Evolutionary conservation across 2,113 vertebrate species (phyloP), one percentile per base, ranked within the genome.

Genomic region (Tupaia chinensis): DNA sequence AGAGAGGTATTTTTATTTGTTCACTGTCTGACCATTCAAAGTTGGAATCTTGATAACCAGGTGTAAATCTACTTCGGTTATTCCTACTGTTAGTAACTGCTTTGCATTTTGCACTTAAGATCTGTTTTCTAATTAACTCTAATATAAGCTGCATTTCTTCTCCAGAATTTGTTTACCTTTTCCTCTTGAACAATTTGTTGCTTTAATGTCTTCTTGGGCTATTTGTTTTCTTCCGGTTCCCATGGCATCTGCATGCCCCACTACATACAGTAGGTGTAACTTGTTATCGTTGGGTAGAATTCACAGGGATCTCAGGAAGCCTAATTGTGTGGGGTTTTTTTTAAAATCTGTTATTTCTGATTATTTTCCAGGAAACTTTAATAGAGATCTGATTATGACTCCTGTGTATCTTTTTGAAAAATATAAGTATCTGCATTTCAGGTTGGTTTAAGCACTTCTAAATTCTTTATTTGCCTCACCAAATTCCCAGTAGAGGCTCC

Each of bases 291-390:
- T 87, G 32, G 5, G 23, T 34, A n/a, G 80, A 83, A 88, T 88
- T 70, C 60, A 66, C 54, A 91, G 69, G 11, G 9, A 79, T 56
- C 20, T 83, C 72, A n/a, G 27, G 74, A 86, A 54, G 53, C 7
- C 5, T 65, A 32, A 58, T 34, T 84, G 19, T 32, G 9, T 89
- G 63, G 61, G 29, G 6, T 92, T 92, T 65, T 65, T 95, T 97
- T 84, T 77, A 63, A 94, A 90, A 58, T 60, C 58, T 66, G 8
- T 95, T 87, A 85, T 92, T 89, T 94, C 72, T 79, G 72, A 66
- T 82, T 54, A 25, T 53, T 34, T 63, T 85, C 27, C 7, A 91
- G 73, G 54, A 92, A 88, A 16, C 17, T 73, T 83, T 89, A 73
- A 34, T 77, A 79, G 80, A 63, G 10, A 77, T 84, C 54, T 91